Evolutionary conservation across 2,113 vertebrate genomes (phyloP).

Genomic region (Mirza zaza): DNA sequence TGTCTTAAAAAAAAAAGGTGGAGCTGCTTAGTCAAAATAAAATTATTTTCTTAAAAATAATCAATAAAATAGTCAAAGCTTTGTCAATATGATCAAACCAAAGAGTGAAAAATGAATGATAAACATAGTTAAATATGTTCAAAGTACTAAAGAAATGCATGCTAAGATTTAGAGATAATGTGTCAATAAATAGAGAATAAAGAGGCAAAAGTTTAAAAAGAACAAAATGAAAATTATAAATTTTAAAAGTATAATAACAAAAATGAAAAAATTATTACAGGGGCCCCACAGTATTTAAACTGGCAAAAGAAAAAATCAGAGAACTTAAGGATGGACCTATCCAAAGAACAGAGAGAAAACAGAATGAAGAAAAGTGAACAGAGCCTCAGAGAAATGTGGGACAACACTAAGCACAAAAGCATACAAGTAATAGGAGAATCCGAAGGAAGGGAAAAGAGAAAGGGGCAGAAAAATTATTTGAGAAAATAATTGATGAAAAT

Average conservation of each 20-base stretch:
- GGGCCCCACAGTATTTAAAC: not conserved
- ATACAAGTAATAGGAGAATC: not conserved
- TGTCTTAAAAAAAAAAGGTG: too few species aligned
- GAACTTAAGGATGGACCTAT: not conserved
- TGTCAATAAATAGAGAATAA: not conserved
- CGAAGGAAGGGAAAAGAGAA: not conserved
- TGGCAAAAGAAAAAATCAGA: not conserved
- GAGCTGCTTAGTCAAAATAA: not conserved
- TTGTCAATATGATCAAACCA: not conserved
- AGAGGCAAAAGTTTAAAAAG: not conserved
- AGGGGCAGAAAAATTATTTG: not conserved
- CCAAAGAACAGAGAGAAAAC: not conserved
- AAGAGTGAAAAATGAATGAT: not conserved
- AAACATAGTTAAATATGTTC: not conserved
- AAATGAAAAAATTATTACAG: not conserved
- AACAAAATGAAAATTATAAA: not conserved
- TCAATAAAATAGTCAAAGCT: not conserved
- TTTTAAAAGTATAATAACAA: not conserved
- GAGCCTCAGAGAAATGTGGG: not conserved
- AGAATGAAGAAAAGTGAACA: not conserved
- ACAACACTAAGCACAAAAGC: not conserved
- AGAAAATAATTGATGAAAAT: not conserved
- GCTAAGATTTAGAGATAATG: not conserved
- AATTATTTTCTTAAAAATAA: slow-evolving; percentile 20
- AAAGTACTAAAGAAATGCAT: not conserved